Evolutionary conservation across 1,140 invertebrate genomes (phyloP).

Genomic region (Pemphigus obesinymphae): DNA sequence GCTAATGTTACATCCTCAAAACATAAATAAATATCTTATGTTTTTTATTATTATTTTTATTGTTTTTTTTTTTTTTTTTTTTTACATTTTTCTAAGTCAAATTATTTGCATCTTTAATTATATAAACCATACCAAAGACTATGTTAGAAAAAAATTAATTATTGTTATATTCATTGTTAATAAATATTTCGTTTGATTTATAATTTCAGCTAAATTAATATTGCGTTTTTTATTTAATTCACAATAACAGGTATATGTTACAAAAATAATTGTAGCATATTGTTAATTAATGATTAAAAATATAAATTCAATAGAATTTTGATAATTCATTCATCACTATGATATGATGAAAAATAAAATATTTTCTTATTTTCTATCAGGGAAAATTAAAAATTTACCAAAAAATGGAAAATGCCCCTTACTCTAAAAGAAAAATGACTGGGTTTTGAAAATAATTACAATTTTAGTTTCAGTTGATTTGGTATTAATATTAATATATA

Average conservation of each 20-base stretch:
- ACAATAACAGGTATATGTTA: neutral
- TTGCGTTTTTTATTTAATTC: conserved; percentile 11
- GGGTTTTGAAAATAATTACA: too few species aligned
- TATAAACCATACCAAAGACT: conserved; percentile 9
- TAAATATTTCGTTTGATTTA: conserved; percentile 26
- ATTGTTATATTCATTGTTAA: conserved; percentile 22
- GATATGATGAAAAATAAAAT: too few species aligned
- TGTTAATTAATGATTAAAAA: neutral
- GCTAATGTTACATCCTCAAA: neutral
- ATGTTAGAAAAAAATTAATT: conserved; percentile 1
- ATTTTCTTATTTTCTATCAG: neutral
- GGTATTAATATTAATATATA: too few species aligned
- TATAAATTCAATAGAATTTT: neutral
- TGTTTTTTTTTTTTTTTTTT: conserved; percentile 21
- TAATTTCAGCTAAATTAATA: neutral
- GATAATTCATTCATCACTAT: too few species aligned
- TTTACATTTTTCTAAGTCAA: neutral
- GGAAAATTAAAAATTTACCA: neutral
- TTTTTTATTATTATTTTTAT: neutral
- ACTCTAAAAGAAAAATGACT: too few species aligned
- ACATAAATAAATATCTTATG: neutral
- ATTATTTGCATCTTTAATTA: neutral
- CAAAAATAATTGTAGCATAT: neutral
- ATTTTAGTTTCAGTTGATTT: too few species aligned
- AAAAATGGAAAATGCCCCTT: too few species aligned